phyloP scores from a whole-genome alignment of 2,113 vertebrate genomes.

The Pitta sordida region DNA sequence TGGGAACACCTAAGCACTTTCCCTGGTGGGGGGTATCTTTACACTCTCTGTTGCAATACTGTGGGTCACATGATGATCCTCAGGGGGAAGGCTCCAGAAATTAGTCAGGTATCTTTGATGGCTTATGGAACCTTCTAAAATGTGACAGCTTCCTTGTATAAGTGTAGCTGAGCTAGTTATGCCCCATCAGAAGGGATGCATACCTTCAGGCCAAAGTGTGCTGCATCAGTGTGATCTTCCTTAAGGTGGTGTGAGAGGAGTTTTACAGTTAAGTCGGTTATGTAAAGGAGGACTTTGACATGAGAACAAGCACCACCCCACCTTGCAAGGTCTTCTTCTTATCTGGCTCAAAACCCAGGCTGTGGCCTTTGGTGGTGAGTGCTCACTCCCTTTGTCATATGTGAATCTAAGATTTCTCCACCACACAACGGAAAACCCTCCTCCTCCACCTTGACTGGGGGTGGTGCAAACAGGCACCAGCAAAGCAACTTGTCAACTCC shows the following conservation, averaged over 20 bases:
- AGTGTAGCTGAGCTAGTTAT: neutral
- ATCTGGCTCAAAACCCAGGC: neutral
- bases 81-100: no score
- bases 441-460: neutral
- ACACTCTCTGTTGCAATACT: no score
- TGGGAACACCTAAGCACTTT: no score
- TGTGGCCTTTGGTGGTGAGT: neutral
- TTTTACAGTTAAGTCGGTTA: neutral
- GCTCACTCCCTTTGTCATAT: neutral
- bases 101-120: no score
- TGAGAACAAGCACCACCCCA: neutral
- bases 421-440: no score
- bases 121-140: no score
- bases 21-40: no score
- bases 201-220: neutral
- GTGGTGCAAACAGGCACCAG: rapidly evolving
- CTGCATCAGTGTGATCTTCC: neutral
- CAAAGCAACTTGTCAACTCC: neutral
- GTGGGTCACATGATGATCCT: no score
- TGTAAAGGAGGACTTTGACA: neutral
- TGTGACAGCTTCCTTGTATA: no score
- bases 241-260: rapidly evolving
- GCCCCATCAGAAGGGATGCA: neutral
- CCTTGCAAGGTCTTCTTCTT: neutral
- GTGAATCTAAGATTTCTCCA: neutral